A percentile compares a stretch with the other conserved stretches of the same genome.
Conservation (phyloP, 2,113 vertebrate species). For the Polypterus senegalus region DNA sequence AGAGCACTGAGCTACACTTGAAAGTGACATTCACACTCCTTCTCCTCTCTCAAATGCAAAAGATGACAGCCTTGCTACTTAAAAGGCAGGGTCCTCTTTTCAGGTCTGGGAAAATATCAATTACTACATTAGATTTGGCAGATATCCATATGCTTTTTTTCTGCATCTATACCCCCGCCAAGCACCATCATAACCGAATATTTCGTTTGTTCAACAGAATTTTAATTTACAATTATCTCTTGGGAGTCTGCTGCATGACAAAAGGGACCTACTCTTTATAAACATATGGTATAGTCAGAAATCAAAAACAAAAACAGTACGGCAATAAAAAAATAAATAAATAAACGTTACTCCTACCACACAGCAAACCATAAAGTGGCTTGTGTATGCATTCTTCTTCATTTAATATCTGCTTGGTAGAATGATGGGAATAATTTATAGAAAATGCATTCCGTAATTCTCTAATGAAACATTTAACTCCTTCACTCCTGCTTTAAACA, state of each 20-base stretch:
- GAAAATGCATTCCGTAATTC: too few relatives aligned
- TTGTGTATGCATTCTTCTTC: too few relatives aligned
- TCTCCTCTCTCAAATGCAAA: slow-evolving; percentile 48
- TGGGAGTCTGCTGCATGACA: slow-evolving; percentile 15
- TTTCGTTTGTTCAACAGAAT: slow-evolving; percentile 26
- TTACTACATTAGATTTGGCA: slow-evolving; percentile 42
- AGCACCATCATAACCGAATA: slow-evolving; percentile 22
- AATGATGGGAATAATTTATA: too few relatives aligned
- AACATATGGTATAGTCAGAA: background rate
- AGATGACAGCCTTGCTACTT: slow-evolving; percentile 53
- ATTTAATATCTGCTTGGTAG: too few relatives aligned
- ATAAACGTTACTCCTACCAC: background rate
- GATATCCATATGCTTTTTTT: slow-evolving; percentile 44
- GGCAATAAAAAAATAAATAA: background rate
- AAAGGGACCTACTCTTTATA: slow-evolving; percentile 9
- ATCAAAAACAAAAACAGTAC: background rate
- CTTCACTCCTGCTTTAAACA: too few relatives aligned
- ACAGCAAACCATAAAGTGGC: too few relatives aligned
- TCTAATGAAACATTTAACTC: too few relatives aligned
- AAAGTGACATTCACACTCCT: slow-evolving; percentile 65
- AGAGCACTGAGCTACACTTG: slow-evolving; percentile 57
- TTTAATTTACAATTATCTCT: slow-evolving; percentile 31
- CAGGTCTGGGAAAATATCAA: slow-evolving; percentile 56
- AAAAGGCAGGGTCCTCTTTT: slow-evolving; percentile 54
- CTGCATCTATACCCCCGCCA: slow-evolving; percentile 16